These are phyloP conservation scores for Lasius platythorax DNA, from an alignment of 2,888 invertebrate species.

Conservation along the genomic window DNA sequence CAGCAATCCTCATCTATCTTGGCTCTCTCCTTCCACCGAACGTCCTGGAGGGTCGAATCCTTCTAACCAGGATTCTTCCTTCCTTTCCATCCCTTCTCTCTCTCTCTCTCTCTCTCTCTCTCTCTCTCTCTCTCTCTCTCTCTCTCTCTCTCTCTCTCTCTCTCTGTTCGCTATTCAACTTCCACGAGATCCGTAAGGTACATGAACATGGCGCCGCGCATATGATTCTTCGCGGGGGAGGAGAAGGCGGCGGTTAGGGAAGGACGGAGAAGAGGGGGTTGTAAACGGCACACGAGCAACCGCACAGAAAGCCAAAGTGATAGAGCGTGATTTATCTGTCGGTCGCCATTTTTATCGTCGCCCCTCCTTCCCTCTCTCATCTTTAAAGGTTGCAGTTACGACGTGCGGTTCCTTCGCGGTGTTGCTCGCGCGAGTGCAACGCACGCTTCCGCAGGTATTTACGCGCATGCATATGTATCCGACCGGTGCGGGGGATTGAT, in stretches of 20 bases:
- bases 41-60: constrained; percentile 56
- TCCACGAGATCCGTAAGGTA: constrained; percentile 55
- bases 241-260: constrained; percentile 44
- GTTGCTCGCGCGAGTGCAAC: background rate
- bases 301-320: constrained; percentile 73
- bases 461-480: constrained; percentile 43
- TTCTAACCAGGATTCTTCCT: constrained; percentile 54
- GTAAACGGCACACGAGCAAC: constrained; percentile 62
- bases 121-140: constrained; percentile 48
- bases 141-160: constrained; percentile 35
- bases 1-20: constrained; percentile 73
- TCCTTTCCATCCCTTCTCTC: constrained; percentile 44
- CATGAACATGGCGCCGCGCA: constrained; percentile 35
- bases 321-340: constrained; percentile 77
- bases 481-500: constrained; percentile 55
- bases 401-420: constrained; percentile 50
- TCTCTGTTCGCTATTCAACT: constrained; percentile 51
- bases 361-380: constrained; percentile 5
- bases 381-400: constrained; percentile 73
- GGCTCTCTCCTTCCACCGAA: constrained; percentile 51
- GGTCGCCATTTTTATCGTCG: constrained; percentile 75
- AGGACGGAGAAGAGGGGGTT: constrained; percentile 4
- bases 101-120: background rate
- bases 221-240: constrained; percentile 56
- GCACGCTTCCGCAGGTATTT: constrained; percentile 29